phyloP scores from a whole-genome alignment of 2,113 vertebrate species.

The Myotis brandtii region DNA sequence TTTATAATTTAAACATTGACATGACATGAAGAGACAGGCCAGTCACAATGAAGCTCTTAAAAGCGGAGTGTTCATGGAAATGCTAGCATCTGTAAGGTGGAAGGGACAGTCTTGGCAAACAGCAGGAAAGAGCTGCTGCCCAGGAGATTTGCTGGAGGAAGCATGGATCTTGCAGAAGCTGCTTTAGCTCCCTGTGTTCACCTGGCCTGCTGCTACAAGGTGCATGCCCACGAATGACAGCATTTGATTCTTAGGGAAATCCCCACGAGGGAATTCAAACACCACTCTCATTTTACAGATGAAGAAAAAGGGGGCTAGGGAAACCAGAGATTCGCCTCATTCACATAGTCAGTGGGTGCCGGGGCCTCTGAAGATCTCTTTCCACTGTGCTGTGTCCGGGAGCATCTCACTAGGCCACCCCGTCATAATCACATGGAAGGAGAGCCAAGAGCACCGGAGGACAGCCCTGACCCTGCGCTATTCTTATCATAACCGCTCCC shows the following conservation, averaged over 20 bases:
- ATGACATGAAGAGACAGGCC: not conserved
- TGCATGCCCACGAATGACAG: not conserved
- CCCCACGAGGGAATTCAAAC: not conserved
- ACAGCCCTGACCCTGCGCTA: not conserved
- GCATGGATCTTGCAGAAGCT: not conserved
- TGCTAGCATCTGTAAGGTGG: not conserved
- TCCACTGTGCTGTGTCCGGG: accelerated
- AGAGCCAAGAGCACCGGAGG: too few species aligned
- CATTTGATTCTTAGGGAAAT: not conserved
- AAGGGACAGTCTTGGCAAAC: not conserved
- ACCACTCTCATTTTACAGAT: not conserved
- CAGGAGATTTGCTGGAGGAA: not conserved
- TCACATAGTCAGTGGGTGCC: not conserved
- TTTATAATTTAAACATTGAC: slow-evolving; percentile 41
- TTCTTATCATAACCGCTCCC: not conserved
- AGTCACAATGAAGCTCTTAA: not conserved
- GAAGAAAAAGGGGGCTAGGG: not conserved
- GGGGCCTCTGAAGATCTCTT: not conserved
- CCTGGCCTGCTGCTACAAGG: too few species aligned
- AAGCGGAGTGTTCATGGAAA: not conserved
- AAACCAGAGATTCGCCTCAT: not conserved
- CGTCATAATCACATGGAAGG: not conserved
- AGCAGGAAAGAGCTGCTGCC: not conserved
- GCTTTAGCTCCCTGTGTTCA: not conserved
- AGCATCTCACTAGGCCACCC: not conserved